A percentile compares a stretch with the other conserved stretches of the same genome.
phyloP scores from a whole-genome alignment of 2,888 invertebrate species.

The Sericinus montela region DNA sequence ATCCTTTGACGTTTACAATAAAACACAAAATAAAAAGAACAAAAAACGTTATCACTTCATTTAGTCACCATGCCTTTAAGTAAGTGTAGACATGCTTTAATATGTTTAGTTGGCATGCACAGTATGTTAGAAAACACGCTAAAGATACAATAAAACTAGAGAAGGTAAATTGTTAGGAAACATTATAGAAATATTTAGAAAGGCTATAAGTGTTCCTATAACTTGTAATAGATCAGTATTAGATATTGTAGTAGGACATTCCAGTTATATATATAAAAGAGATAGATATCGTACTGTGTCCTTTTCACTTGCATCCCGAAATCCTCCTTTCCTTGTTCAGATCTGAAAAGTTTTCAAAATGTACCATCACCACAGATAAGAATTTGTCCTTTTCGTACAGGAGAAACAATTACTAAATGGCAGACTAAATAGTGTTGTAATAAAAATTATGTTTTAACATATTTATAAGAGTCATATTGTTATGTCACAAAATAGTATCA shows the following conservation, averaged over 20 bases:
- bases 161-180: slow-evolving; percentile 9
- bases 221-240: background rate
- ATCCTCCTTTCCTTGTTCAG: slow-evolving; percentile 65
- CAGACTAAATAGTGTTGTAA: too few relatives aligned
- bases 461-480: too few relatives aligned
- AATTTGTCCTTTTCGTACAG: background rate
- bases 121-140: slow-evolving; percentile 6
- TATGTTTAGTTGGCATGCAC: slow-evolving; percentile 1
- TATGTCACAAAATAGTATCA: too few relatives aligned
- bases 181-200: background rate
- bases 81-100: slow-evolving; percentile 4
- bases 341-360: slow-evolving; percentile 56
- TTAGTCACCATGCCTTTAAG: background rate
- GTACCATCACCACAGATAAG: slow-evolving; percentile 33
- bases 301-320: slow-evolving; percentile 74
- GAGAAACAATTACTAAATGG: too few relatives aligned
- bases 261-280: slow-evolving; percentile 33
- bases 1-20: too few relatives aligned
- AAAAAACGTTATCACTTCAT: too few relatives aligned
- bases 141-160: slow-evolving; percentile 3
- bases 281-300: slow-evolving; percentile 66
- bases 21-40: too few relatives aligned
- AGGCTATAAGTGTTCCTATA: background rate
- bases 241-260: slow-evolving; percentile 21
- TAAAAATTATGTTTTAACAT: too few relatives aligned